Evolutionary conservation across 2,797 vertebrate genomes (phyloP).

Genomic region (Ctenopoma multispine): DNA sequence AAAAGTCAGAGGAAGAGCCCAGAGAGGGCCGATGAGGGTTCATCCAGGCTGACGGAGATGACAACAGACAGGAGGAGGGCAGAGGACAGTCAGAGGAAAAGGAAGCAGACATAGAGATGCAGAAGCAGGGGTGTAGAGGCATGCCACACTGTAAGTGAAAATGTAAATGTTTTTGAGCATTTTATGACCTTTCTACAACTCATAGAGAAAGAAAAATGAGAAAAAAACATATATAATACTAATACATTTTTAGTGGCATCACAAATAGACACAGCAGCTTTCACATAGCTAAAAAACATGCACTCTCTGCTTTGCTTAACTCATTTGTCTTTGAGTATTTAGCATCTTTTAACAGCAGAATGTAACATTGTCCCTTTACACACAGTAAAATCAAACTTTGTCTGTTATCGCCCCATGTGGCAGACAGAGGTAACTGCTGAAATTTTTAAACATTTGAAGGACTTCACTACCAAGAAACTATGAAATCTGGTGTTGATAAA

Average conservation of each 20-base stretch:
- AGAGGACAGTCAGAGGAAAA: constrained; percentile 39
- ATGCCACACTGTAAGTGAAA: constrained; percentile 18
- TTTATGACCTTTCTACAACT: constrained; percentile 14
- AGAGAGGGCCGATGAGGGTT: constrained; percentile 27
- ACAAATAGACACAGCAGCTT: not conserved
- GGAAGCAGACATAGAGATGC: constrained; percentile 31
- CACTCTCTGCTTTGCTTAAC: no score
- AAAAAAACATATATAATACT: not conserved
- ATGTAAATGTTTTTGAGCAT: constrained; percentile 5
- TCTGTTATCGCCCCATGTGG: constrained; percentile 49
- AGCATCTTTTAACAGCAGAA: not conserved
- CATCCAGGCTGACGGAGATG: constrained; percentile 49
- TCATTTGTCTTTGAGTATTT: not conserved
- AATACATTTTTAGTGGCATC: not conserved
- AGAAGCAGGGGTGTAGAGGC: constrained; percentile 19
- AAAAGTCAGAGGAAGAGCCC: constrained; percentile 8
- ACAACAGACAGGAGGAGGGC: constrained; percentile 46
- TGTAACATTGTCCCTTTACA: not conserved
- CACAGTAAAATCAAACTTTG: not conserved
- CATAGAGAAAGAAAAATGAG: not conserved
- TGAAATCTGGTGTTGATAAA: not conserved
- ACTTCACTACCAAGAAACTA: not conserved
- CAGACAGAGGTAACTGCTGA: not conserved
- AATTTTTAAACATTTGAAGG: not conserved
- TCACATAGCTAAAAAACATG: not conserved